A percentile compares a stretch with the other conserved stretches of the same genome.
Evolutionary conservation across 1,140 invertebrate genomes (phyloP).

Genomic region (Apis cerana): DNA sequence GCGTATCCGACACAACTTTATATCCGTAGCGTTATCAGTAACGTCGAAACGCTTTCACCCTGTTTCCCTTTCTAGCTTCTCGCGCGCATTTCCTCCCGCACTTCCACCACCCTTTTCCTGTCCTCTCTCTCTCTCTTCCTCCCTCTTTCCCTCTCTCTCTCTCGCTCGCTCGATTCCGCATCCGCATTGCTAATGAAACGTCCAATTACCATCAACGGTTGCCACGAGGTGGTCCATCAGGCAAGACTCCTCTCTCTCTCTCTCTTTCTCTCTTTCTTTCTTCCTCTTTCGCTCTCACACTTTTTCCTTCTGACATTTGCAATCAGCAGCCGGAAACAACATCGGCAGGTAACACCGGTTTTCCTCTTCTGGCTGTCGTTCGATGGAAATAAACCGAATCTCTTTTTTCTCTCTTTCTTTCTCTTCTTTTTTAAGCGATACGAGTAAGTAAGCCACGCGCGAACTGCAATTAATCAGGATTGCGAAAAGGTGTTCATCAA

Average conservation of each 20-base stretch:
- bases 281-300: slow-evolving; percentile 16
- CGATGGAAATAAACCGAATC: slow-evolving; percentile 38
- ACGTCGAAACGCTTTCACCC: slow-evolving; percentile 46
- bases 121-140: not conserved
- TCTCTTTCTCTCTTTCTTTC: not conserved
- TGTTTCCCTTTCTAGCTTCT: slow-evolving; percentile 5
- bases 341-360: slow-evolving; percentile 48
- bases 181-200: slow-evolving; percentile 64
- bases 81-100: slow-evolving; percentile 1
- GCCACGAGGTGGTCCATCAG: slow-evolving; percentile 30
- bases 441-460: slow-evolving; percentile 24
- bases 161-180: slow-evolving; percentile 45
- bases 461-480: slow-evolving; percentile 11
- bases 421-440: not conserved
- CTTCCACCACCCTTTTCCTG: not conserved
- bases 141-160: not conserved
- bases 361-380: not conserved
- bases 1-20: slow-evolving; percentile 28
- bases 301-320: slow-evolving; percentile 55
- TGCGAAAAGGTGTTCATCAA: not conserved
- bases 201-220: slow-evolving; percentile 64
- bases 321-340: slow-evolving; percentile 73
- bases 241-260: not conserved
- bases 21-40: slow-evolving; percentile 30
- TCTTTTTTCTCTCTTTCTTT: not conserved